These are phyloP conservation scores for Pleuronectes platessa DNA, from an alignment of 2,113 vertebrate species.

Conservation along the genomic window DNA sequence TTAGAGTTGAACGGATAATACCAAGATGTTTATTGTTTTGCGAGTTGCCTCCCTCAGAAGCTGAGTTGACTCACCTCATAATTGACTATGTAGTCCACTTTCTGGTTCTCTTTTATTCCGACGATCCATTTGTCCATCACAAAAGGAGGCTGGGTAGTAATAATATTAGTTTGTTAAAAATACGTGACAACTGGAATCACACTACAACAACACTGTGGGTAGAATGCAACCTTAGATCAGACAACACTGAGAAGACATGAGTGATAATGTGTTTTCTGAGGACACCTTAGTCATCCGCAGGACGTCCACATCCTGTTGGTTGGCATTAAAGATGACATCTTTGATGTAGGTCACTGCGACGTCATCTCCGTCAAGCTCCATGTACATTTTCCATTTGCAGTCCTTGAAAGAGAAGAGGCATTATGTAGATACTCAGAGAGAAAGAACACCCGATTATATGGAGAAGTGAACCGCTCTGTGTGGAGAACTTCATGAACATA, in stretches of 20 bases:
- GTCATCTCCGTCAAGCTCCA: conserved; percentile 98
- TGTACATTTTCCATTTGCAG: conserved; percentile 99
- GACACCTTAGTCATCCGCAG: conserved; percentile 95
- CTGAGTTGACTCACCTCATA: conserved; percentile 88
- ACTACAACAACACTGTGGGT: neutral
- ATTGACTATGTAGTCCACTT: conserved; percentile 90
- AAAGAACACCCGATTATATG: neutral
- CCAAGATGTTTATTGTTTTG: conserved; percentile 9
- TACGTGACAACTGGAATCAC: neutral
- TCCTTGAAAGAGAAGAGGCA: conserved; percentile 86
- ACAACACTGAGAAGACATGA: neutral
- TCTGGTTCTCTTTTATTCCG: conserved; percentile 88
- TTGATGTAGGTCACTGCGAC: conserved; percentile 97
- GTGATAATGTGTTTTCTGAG: neutral
- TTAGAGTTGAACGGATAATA: neutral
- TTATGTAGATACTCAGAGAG: conserved; percentile 13
- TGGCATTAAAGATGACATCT: conserved; percentile 94
- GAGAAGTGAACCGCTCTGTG: no score
- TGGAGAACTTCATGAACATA: conserved; percentile 57
- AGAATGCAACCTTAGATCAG: neutral
- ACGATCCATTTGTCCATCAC: conserved; percentile 99
- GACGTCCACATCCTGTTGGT: conserved; percentile 88
- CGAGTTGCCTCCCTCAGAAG: neutral
- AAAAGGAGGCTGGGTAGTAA: conserved; percentile 91
- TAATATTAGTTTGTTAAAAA: conserved; percentile 2